A percentile compares a stretch with the other conserved stretches of the same genome.
Evolutionary conservation across 2,113 vertebrate genomes (phyloP).

Genomic region (Sylvietta virens): DNA sequence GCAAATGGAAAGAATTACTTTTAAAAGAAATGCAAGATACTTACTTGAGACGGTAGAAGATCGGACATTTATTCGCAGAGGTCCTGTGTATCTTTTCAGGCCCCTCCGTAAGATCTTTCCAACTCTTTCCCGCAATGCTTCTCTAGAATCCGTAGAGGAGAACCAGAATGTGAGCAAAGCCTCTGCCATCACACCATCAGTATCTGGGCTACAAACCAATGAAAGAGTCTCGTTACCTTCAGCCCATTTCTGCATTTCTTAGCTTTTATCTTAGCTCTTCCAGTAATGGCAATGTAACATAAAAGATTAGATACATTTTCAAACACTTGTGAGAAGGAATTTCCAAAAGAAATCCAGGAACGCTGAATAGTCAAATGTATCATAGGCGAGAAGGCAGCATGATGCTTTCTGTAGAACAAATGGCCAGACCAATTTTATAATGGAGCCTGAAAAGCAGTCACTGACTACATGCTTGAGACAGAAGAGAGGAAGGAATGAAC

Average conservation of each 20-base stretch:
- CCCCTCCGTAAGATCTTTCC: constrained; percentile 52
- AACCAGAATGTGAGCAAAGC: constrained; percentile 70
- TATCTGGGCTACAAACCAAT: constrained; percentile 60
- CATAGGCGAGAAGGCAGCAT: background rate
- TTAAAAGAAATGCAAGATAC: background rate
- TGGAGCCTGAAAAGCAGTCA: background rate
- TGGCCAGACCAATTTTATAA: background rate
- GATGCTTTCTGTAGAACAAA: background rate
- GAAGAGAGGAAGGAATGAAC: background rate
- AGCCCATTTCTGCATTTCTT: background rate
- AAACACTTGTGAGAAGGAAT: background rate
- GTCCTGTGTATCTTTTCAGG: constrained; percentile 48
- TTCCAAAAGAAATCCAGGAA: background rate
- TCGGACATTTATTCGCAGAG: constrained; percentile 48
- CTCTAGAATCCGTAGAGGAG: constrained; percentile 52
- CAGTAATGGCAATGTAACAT: background rate
- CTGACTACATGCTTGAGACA: background rate
- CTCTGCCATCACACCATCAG: constrained; percentile 59
- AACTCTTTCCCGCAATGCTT: constrained; percentile 1
- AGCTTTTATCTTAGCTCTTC: background rate
- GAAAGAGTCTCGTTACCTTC: background rate
- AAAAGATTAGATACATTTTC: background rate
- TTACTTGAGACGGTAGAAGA: constrained; percentile 70
- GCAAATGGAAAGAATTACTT: background rate
- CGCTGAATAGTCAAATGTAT: accelerated